Evolutionary conservation across 2,797 vertebrate genomes (phyloP).

Genomic region (Schizopygopsis malacanthus): DNA sequence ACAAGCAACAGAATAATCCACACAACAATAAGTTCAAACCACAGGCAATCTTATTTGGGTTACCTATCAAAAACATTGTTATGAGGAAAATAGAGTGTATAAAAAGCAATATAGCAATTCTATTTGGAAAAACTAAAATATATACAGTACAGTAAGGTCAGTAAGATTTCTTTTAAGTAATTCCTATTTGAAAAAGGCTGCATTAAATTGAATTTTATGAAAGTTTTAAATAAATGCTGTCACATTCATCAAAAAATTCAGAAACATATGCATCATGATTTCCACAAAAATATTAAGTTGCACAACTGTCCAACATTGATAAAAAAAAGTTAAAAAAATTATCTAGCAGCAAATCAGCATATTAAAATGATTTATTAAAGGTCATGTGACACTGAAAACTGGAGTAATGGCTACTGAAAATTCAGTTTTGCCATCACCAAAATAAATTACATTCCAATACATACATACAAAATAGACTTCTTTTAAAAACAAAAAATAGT

Average conservation of each 20-base stretch:
- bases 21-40: slow-evolving; percentile 1
- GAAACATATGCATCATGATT: neutral
- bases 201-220: neutral
- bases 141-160: too few species aligned
- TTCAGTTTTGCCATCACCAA: neutral
- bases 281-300: neutral
- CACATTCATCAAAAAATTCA: neutral
- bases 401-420: neutral
- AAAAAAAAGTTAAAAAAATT: neutral
- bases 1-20: slow-evolving; percentile 4
- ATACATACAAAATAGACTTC: too few species aligned
- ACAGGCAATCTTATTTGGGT: neutral
- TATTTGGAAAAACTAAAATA: neutral
- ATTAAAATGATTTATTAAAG: neutral
- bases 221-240: neutral
- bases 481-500: neutral
- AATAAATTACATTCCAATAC: neutral
- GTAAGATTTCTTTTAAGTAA: neutral
- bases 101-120: neutral
- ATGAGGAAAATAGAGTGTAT: neutral
- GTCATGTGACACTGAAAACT: neutral
- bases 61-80: neutral
- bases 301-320: neutral
- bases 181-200: neutral
- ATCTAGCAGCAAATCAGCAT: neutral